phyloP scores from a whole-genome alignment of 2,797 vertebrate species.

The Myripristis murdjan region DNA sequence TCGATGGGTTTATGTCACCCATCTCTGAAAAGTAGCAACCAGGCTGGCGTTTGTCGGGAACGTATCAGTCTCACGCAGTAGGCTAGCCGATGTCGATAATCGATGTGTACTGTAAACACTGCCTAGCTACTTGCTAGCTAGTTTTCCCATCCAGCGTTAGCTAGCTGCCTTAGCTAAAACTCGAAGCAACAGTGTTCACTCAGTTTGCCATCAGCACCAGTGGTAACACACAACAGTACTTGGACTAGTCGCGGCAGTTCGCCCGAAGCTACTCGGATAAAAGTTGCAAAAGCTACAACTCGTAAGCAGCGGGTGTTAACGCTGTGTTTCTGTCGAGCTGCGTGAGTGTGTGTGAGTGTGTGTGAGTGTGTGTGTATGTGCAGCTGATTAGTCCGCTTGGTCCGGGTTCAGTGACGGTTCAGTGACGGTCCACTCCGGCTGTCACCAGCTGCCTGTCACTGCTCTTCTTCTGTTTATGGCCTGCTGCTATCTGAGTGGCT shows the following conservation, averaged over 20 bases:
- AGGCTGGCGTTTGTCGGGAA: slow-evolving; percentile 46
- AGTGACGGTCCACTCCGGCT: slow-evolving; percentile 60
- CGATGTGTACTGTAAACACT: slow-evolving; percentile 62
- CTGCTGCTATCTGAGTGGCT: background rate
- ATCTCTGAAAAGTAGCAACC: slow-evolving; percentile 59
- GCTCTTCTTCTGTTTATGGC: background rate
- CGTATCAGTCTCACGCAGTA: slow-evolving; percentile 29
- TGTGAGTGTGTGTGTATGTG: slow-evolving; percentile 34
- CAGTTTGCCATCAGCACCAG: slow-evolving; percentile 18
- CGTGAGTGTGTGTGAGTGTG: too few species aligned
- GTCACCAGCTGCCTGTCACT: slow-evolving; percentile 64
- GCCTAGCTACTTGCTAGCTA: slow-evolving; percentile 43
- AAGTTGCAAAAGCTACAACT: slow-evolving; percentile 23
- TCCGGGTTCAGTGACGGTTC: slow-evolving; percentile 43
- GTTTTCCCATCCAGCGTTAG: slow-evolving; percentile 30
- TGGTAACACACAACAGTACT: slow-evolving; percentile 1
- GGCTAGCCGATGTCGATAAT: background rate
- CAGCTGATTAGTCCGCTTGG: slow-evolving; percentile 33
- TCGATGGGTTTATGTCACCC: slow-evolving; percentile 81
- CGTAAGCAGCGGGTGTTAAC: background rate
- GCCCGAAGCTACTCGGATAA: background rate
- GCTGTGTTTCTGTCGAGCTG: slow-evolving; percentile 19
- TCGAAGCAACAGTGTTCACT: slow-evolving; percentile 69
- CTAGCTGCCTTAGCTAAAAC: slow-evolving; percentile 49
- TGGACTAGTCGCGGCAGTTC: background rate